Evolutionary conservation across 1,140 invertebrate species (phyloP).

Genomic region (Rhagoletis zephyria): DNA sequence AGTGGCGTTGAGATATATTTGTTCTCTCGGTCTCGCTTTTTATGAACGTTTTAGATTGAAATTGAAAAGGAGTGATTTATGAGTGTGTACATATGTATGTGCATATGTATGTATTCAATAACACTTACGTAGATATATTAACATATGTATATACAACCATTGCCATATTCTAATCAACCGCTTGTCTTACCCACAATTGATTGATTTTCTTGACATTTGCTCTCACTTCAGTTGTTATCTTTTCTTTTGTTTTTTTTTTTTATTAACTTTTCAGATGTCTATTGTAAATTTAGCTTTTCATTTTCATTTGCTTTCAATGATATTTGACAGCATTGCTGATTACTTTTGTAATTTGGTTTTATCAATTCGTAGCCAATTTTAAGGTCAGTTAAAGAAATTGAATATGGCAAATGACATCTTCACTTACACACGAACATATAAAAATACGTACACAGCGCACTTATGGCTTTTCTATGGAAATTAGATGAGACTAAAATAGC

Average conservation of each 20-base stretch:
- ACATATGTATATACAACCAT: neutral
- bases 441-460: neutral
- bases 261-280: neutral
- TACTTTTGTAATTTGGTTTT: constrained; percentile 26
- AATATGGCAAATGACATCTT: neutral
- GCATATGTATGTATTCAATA: neutral
- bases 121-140: neutral
- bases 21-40: neutral
- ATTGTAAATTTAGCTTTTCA: neutral
- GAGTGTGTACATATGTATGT: neutral
- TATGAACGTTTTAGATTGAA: neutral
- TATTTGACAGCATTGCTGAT: constrained; percentile 34
- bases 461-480: constrained; percentile 19
- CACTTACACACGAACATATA: neutral
- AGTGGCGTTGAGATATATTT: neutral
- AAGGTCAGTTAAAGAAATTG: constrained; percentile 10
- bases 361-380: constrained; percentile 34
- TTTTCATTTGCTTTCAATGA: constrained; percentile 38
- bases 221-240: neutral
- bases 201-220: constrained; percentile 47
- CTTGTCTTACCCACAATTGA: constrained; percentile 11
- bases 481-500: neutral
- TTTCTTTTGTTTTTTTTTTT: neutral
- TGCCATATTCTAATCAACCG: neutral
- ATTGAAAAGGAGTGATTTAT: neutral